Evolutionary conservation across 1,140 invertebrate species (phyloP).

Genomic region (Anastrepha obliqua): DNA sequence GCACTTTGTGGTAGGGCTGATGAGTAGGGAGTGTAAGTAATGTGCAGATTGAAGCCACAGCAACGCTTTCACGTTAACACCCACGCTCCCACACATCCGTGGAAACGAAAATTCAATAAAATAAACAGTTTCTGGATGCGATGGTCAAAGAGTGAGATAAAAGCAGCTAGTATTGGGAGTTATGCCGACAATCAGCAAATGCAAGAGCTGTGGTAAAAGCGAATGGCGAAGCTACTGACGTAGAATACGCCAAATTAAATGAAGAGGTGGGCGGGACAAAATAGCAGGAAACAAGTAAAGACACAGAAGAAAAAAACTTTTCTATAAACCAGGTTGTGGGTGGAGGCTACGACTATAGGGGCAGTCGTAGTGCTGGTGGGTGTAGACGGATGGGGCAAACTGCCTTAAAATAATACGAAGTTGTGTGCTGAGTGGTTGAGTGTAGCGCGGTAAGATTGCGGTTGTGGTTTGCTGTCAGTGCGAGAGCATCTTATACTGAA

Average conservation of each 20-base stretch:
- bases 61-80: too few relatives aligned
- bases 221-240: conserved; percentile 6
- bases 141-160: conserved; percentile 15
- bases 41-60: not conserved
- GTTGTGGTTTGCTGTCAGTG: not conserved
- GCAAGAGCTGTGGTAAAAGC: not conserved
- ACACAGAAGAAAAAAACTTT: not conserved
- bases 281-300: not conserved
- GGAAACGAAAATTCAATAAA: not conserved
- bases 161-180: not conserved
- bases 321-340: not conserved
- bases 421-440: not conserved
- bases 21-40: not conserved
- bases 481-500: not conserved
- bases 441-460: not conserved
- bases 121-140: conserved; percentile 28
- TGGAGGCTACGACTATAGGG: not conserved
- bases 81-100: not conserved
- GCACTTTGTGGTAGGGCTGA: not conserved
- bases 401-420: not conserved
- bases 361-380: too few relatives aligned
- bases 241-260: not conserved
- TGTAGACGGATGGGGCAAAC: not conserved
- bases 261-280: not conserved
- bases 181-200: not conserved